Evolutionary conservation across 2,888 invertebrate genomes (phyloP).

Genomic region (Nymphalis polychloros): DNA sequence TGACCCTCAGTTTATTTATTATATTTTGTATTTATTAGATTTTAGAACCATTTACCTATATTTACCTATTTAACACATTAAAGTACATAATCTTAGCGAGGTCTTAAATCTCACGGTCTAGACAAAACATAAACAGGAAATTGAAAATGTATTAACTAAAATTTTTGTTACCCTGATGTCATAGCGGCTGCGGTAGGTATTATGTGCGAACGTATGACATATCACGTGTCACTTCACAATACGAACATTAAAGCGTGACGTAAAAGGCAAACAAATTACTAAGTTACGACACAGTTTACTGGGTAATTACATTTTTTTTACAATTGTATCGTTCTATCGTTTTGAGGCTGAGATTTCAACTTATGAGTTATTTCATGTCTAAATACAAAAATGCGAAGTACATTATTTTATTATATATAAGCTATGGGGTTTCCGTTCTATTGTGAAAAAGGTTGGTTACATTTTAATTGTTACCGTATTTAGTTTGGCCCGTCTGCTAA

Average conservation of each 20-base stretch:
- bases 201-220: conserved; percentile 30
- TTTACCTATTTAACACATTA: background rate
- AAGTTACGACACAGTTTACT: conserved; percentile 34
- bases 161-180: background rate
- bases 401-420: too few species aligned
- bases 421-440: too few species aligned
- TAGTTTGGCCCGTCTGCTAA: conserved; percentile 29
- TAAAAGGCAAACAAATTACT: conserved; percentile 34
- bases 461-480: conserved; percentile 26
- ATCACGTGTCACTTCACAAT: conserved; percentile 40
- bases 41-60: background rate
- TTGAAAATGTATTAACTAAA: background rate
- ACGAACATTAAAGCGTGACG: conserved; percentile 38
- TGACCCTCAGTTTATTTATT: conserved; percentile 3
- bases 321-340: conserved; percentile 12
- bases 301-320: conserved; percentile 20
- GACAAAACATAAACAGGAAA: background rate
- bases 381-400: too few species aligned
- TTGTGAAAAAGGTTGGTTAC: conserved; percentile 25
- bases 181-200: conserved; percentile 15
- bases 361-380: too few species aligned
- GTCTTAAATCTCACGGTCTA: conserved; percentile 7
- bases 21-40: background rate
- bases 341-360: too few species aligned
- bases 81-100: conserved; percentile 2